Percentiles rank a stretch among this genome's conserved stretches.
These are phyloP conservation scores for Fistularia tabacaria DNA, from an alignment of 2,797 vertebrate species.

Conservation along the genomic window DNA sequence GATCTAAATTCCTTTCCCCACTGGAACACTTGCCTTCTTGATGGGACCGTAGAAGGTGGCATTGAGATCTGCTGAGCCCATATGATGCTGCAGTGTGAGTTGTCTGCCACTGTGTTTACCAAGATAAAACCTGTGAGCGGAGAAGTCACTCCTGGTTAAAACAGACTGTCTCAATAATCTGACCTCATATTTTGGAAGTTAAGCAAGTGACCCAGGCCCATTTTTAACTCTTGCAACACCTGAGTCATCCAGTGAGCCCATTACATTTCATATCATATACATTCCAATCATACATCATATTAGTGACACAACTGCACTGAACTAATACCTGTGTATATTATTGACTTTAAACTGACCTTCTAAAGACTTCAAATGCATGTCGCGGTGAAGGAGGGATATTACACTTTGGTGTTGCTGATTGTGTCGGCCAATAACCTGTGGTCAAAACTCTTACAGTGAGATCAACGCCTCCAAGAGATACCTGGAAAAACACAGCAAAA, in stretches of 20 bases:
- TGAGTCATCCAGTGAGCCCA: too few relatives aligned
- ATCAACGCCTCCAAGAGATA: slow-evolving; percentile 94
- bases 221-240: neutral
- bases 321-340: neutral
- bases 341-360: slow-evolving; percentile 76
- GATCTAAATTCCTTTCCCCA: neutral
- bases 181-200: neutral
- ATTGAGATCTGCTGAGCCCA: slow-evolving; percentile 98
- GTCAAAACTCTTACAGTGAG: slow-evolving; percentile 96
- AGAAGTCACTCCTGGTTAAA: slow-evolving; percentile 11
- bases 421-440: slow-evolving; percentile 98
- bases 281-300: too few relatives aligned
- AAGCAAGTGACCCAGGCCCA: neutral
- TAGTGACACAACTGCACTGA: neutral
- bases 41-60: slow-evolving; percentile 98
- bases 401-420: slow-evolving; percentile 98
- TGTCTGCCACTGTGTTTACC: slow-evolving; percentile 98
- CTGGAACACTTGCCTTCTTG: slow-evolving; percentile 84
- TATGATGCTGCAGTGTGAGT: slow-evolving; percentile 98
- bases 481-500: slow-evolving; percentile 61
- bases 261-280: too few relatives aligned
- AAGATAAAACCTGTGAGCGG: slow-evolving; percentile 89
- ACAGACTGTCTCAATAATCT: neutral
- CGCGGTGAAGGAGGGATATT: slow-evolving; percentile 97
- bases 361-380: slow-evolving; percentile 98